A percentile compares a stretch with the other conserved stretches of the same genome.
Evolutionary conservation across 2,797 vertebrate genomes (phyloP).

Genomic region (Huso huso): DNA sequence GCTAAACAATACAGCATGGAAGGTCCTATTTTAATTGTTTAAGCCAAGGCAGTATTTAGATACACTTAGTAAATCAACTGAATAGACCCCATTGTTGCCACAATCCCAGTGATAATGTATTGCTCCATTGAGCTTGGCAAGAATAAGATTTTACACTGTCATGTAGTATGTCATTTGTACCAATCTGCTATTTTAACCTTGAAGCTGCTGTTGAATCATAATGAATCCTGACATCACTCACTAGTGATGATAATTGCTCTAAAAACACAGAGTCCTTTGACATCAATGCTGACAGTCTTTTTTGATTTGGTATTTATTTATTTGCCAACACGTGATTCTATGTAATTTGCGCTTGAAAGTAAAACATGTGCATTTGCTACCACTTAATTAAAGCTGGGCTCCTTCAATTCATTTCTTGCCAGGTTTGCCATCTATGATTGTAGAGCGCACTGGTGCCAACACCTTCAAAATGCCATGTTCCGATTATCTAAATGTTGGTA

Average conservation of each 20-base stretch:
- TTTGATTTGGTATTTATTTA: slow-evolving; percentile 23
- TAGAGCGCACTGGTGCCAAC: too few species aligned
- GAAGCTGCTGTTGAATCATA: slow-evolving; percentile 66
- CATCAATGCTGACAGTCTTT: slow-evolving; percentile 67
- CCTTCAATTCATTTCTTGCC: slow-evolving; percentile 15
- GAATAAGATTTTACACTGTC: slow-evolving; percentile 59
- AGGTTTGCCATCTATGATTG: too few species aligned
- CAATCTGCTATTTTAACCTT: slow-evolving; percentile 77
- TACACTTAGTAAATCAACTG: too few species aligned
- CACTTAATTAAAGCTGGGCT: background rate
- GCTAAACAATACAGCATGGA: too few species aligned
- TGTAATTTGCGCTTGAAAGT: slow-evolving; percentile 8
- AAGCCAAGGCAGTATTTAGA: too few species aligned
- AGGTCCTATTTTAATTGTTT: too few species aligned
- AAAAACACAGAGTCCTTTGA: slow-evolving; percentile 72
- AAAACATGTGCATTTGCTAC: slow-evolving; percentile 2
- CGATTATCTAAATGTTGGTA: too few species aligned
- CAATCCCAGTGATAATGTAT: slow-evolving; percentile 45
- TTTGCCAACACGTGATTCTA: slow-evolving; percentile 14
- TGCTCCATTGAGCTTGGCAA: slow-evolving; percentile 49
- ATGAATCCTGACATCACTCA: slow-evolving; percentile 70
- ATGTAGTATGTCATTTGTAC: slow-evolving; percentile 74
- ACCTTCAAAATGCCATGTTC: too few species aligned
- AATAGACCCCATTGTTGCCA: slow-evolving; percentile 8
- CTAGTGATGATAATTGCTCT: slow-evolving; percentile 75